Percentiles rank a stretch among this genome's conserved stretches.
phyloP scores from a whole-genome alignment of 2,113 vertebrate species.

The Erythrocercus mccallii region DNA sequence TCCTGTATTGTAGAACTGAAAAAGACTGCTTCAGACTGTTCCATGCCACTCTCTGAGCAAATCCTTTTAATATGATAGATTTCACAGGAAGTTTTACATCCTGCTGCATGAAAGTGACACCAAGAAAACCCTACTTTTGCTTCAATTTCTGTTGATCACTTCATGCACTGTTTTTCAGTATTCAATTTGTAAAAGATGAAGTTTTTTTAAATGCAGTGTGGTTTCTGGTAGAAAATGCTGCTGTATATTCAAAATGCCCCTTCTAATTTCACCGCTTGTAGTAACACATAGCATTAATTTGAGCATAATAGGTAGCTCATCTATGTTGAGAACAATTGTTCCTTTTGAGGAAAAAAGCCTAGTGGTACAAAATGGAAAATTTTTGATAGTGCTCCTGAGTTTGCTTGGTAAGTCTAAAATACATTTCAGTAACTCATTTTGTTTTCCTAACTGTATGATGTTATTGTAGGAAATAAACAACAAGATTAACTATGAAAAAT shows the following conservation, averaged over 20 bases:
- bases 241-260: neutral
- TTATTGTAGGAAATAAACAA: neutral
- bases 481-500: neutral
- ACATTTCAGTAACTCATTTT: neutral
- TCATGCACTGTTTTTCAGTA: neutral
- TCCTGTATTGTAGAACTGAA: neutral
- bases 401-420: neutral
- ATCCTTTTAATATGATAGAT: conserved; percentile 35
- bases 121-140: neutral
- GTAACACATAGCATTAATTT: neutral
- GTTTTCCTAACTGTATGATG: neutral
- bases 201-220: neutral
- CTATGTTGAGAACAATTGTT: neutral
- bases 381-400: neutral
- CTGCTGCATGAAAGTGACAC: conserved; percentile 43
- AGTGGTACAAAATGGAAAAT: neutral
- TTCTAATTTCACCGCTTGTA: neutral
- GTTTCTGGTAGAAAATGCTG: neutral
- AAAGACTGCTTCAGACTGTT: neutral
- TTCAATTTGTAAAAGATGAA: neutral
- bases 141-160: conserved; percentile 37
- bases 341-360: neutral
- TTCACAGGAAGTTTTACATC: conserved; percentile 47
- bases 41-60: conserved; percentile 23
- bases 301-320: neutral